Base-by-base conservation (phyloP, 37 sponge, comb jelly and placozoan species). In the Ianthella basta region DNA sequence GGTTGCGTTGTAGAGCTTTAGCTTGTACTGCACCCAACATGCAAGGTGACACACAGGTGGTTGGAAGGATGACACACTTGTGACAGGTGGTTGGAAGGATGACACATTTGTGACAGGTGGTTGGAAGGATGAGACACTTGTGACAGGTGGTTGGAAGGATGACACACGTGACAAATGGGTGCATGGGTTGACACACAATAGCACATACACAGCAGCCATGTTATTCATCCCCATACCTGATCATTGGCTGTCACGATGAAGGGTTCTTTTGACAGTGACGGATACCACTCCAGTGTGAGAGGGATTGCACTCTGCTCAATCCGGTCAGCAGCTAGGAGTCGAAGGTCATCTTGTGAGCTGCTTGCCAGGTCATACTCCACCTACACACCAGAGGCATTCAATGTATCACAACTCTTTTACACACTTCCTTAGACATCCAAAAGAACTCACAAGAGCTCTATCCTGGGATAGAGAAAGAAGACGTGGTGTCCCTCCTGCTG, bases 231-330 rank as follows among this genome's bases (percentile, higher is more conserved):
- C n/a, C n/a, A n/a, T 55, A 91, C 95, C 85, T 96, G 91, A 44
- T 90, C 82, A 80, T 96, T 98, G 54, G 92, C 91, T 0, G 90
- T 85, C 21, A 96, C 74, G 27, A 98, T 27, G 91, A 98, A 98
- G 53, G 92, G 89, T 74, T 98, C 99, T 86, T 94, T 96, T 54
- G 91, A 86, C 41, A 98, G 82, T 38, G 97, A 88, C 32, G 99
- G 99, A 87, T 94, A 98, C 95, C 95, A 93, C 14, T 81, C 81
- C 30, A 94, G 53, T 33, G 93, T 85, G 20, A 82, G 84, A 29
- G 99, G 97, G 10, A 88, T 61, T 16, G 95, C 97, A 88, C 94
- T 96, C 88, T 98, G 99, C 84, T 98, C 99, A 16, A 98, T 94
- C 15, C 94, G 79, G 69, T 94, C 92, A 0, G 82, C 60, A 70